phyloP scores from a whole-genome alignment of 2,888 invertebrate genomes.

The Melangyna quadrimaculata region DNA sequence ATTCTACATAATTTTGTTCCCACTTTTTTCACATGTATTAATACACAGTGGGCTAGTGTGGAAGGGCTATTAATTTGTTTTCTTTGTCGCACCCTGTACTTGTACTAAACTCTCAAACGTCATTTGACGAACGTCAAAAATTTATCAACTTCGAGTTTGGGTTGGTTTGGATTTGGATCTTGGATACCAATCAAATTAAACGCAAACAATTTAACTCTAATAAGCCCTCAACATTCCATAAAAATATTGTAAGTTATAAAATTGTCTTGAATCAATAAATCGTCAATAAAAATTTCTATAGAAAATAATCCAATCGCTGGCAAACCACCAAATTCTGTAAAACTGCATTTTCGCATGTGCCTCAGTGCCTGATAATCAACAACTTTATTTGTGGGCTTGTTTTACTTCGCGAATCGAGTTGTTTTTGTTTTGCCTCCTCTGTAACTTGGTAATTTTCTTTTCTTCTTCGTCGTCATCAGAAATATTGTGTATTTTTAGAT shows the following conservation, averaged over 20 bases:
- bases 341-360: slow-evolving; percentile 2
- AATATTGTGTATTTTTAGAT: not conserved
- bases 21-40: too few relatives aligned
- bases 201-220: not conserved
- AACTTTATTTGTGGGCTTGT: slow-evolving; percentile 10
- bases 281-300: not conserved
- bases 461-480: slow-evolving; percentile 17
- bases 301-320: not conserved
- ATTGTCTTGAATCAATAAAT: not conserved
- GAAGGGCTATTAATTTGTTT: not conserved
- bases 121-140: not conserved
- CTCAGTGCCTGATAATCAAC: slow-evolving; percentile 12
- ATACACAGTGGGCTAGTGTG: too few relatives aligned
- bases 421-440: slow-evolving; percentile 55
- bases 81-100: not conserved
- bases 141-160: not conserved
- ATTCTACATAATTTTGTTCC: too few relatives aligned
- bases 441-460: slow-evolving; percentile 54
- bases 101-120: not conserved
- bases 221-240: not conserved
- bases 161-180: not conserved
- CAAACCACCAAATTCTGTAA: not conserved
- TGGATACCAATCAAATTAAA: not conserved
- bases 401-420: not conserved
- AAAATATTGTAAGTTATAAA: not conserved